phyloP scores from a whole-genome alignment of 2,888 invertebrate species.

The Zygothrica quintamaculata region DNA sequence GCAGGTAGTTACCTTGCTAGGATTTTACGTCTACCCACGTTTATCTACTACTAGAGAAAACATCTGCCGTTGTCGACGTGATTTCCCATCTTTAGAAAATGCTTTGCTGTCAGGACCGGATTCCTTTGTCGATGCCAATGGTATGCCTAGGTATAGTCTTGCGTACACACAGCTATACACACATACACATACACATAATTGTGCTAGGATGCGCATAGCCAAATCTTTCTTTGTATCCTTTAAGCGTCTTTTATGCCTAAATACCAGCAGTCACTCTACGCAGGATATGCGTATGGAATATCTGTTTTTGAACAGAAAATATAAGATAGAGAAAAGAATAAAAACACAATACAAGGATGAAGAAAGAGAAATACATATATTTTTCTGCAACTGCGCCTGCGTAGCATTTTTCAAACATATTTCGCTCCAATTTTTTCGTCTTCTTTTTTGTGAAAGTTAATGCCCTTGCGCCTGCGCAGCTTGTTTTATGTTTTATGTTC shows the following conservation, averaged over 20 bases:
- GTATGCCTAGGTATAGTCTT: conserved; percentile 55
- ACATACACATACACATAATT: conserved; percentile 12
- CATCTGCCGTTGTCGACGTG: conserved; percentile 70
- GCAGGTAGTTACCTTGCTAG: conserved; percentile 61
- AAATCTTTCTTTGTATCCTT: conserved; percentile 47
- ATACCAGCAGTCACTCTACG: conserved; percentile 20
- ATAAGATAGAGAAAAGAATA: not conserved
- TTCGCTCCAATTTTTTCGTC: conserved; percentile 58
- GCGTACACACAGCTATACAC: conserved; percentile 23
- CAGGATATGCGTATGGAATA: conserved; percentile 64
- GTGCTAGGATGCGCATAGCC: conserved; percentile 34
- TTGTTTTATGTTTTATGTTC: conserved; percentile 21
- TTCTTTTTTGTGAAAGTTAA: conserved; percentile 55
- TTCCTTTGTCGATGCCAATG: conserved; percentile 58
- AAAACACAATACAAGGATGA: not conserved
- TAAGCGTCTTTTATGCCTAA: conserved; percentile 57
- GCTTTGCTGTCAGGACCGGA: conserved; percentile 53
- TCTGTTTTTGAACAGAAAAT: conserved; percentile 16
- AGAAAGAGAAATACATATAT: conserved; percentile 26
- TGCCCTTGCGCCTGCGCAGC: conserved; percentile 46
- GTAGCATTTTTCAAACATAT: conserved; percentile 58
- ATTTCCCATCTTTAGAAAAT: conserved; percentile 65
- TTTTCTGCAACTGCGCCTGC: conserved; percentile 48
- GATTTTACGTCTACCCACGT: conserved; percentile 31
- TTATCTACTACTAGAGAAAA: conserved; percentile 61